Conservation (phyloP, 64 coral and sea anemone genomes). For the Pocillopora verrucosa region DNA sequence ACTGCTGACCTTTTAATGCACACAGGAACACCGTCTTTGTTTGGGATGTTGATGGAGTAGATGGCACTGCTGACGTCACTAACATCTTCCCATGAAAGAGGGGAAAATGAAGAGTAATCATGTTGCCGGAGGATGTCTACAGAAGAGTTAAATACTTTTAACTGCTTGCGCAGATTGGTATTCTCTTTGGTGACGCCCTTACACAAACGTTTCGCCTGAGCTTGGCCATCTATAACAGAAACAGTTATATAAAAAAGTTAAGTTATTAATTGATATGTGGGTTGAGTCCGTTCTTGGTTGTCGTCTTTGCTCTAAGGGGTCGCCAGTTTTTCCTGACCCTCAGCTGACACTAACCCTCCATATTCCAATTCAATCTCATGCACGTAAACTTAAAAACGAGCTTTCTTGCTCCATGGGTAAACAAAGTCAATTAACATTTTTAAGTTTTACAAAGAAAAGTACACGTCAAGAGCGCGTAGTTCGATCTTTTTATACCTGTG, state of each 20-base stretch:
- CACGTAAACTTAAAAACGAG: too few species aligned
- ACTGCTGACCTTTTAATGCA: not conserved
- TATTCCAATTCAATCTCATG: too few species aligned
- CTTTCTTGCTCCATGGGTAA: too few species aligned
- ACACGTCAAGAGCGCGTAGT: too few species aligned
- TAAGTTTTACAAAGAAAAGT: not conserved
- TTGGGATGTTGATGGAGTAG: not conserved
- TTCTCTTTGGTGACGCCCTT: conserved; percentile 23
- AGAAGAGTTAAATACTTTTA: conserved; percentile 10
- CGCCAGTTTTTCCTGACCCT: too few species aligned
- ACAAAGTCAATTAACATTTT: too few species aligned
- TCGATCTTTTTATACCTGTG: not conserved
- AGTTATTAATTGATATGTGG: not conserved
- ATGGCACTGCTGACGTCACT: too few species aligned
- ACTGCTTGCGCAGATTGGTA: not conserved
- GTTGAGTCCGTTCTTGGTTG: not conserved
- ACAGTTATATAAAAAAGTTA: too few species aligned
- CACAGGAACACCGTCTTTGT: not conserved
- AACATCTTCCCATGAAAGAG: conserved; percentile 38
- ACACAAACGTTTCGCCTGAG: conserved; percentile 7
- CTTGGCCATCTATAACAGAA: conserved; percentile 37
- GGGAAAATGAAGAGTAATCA: not conserved
- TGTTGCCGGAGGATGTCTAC: conserved; percentile 27
- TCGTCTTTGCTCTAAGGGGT: too few species aligned
- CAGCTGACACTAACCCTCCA: too few species aligned